Evolutionary conservation across 2,113 vertebrate species (phyloP).

Genomic region (Calcarius ornatus): DNA sequence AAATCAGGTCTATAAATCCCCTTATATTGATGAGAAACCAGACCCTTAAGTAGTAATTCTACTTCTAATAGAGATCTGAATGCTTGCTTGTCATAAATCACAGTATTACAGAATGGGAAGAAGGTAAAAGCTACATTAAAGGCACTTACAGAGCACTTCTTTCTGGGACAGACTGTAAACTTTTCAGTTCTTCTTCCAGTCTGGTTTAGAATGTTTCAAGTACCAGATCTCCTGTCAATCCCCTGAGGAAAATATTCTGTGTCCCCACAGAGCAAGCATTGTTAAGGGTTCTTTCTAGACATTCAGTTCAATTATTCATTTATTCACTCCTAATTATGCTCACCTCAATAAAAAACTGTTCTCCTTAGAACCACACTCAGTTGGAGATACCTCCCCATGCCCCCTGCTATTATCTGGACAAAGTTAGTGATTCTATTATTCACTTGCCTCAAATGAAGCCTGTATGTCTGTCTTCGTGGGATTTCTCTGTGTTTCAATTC

Average conservation of each 20-base stretch:
- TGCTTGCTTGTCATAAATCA: neutral
- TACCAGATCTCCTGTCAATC: slow-evolving; percentile 33
- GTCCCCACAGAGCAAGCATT: slow-evolving; percentile 20
- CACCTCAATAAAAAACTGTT: slow-evolving; percentile 54
- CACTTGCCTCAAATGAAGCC: slow-evolving; percentile 14
- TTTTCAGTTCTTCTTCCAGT: slow-evolving; percentile 14
- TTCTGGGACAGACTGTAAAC: neutral
- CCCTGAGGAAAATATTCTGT: slow-evolving; percentile 13
- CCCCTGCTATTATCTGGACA: slow-evolving; percentile 45
- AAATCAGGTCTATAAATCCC: slow-evolving; percentile 26
- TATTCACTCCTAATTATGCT: slow-evolving; percentile 57
- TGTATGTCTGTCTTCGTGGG: slow-evolving; percentile 35
- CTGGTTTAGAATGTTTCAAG: neutral
- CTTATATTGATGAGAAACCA: neutral
- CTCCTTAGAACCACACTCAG: neutral
- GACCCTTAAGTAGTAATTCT: neutral
- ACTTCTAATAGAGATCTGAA: slow-evolving; percentile 12
- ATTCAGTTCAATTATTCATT: slow-evolving; percentile 54
- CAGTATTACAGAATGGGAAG: neutral
- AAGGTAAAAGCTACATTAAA: neutral
- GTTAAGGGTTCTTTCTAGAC: slow-evolving; percentile 15
- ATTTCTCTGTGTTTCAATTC: slow-evolving; percentile 45
- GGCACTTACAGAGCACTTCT: neutral
- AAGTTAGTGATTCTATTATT: slow-evolving; percentile 51
- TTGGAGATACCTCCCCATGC: slow-evolving; percentile 32